Conservation (phyloP, 2,797 vertebrate species). For the Euphonia xanthogaster region DNA sequence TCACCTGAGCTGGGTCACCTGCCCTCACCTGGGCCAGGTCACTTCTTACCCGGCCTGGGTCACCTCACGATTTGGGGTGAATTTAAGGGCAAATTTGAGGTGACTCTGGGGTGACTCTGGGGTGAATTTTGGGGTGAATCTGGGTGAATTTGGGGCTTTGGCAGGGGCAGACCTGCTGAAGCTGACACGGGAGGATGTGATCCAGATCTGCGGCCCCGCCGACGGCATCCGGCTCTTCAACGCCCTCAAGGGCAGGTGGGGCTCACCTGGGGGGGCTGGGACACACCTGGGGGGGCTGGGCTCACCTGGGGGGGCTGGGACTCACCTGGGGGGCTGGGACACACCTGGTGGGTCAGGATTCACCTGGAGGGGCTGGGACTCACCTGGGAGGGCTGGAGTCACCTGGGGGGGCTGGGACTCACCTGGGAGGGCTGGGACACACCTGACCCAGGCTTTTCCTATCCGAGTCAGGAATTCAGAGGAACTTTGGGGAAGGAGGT, state of each 20-base stretch:
- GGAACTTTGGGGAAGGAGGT: too few relatives aligned
- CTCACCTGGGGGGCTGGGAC: too few relatives aligned
- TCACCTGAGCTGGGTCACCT: background rate
- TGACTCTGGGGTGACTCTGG: too few relatives aligned
- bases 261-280: background rate
- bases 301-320: background rate
- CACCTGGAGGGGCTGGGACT: too few relatives aligned
- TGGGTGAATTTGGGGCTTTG: too few relatives aligned
- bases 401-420: too few relatives aligned
- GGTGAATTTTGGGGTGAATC: too few relatives aligned
- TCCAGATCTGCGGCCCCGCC: constrained; percentile 97
- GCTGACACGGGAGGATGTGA: constrained; percentile 93
- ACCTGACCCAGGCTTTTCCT: background rate
- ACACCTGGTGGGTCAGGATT: too few relatives aligned
- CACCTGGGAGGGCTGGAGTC: background rate
- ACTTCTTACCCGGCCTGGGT: background rate
- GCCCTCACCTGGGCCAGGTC: background rate
- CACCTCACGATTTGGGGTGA: too few relatives aligned
- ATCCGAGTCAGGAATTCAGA: background rate
- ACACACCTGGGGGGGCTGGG: too few relatives aligned
- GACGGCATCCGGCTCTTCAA: constrained; percentile 97
- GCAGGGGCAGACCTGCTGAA: constrained; percentile 90
- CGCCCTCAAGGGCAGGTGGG: constrained; percentile 89
- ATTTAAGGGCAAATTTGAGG: too few relatives aligned
- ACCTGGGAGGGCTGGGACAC: too few relatives aligned